Evolutionary conservation across 2,113 vertebrate species (phyloP).

Genomic region (Mesoclemmys tuberculata): DNA sequence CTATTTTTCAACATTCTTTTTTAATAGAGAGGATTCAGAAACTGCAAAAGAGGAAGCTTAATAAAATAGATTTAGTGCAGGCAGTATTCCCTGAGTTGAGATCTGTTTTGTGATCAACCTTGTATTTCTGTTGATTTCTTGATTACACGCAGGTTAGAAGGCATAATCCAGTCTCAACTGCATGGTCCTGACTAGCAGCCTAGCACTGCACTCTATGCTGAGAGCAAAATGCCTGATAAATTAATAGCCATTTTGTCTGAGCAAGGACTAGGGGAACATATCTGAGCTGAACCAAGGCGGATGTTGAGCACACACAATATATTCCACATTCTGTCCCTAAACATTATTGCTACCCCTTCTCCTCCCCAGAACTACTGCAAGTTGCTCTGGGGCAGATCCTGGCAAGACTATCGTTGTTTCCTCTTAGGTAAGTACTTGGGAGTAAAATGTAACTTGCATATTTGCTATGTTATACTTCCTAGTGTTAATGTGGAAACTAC

Average conservation of each 20-base stretch:
- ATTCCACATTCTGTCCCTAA: not conserved
- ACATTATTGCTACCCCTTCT: not conserved
- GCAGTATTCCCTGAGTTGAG: not conserved
- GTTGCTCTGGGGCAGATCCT: not conserved
- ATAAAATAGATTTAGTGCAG: not conserved
- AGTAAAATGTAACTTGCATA: too few relatives aligned
- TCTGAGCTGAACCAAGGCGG: not conserved
- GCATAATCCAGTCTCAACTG: not conserved
- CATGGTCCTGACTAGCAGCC: not conserved
- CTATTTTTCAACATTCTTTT: not conserved
- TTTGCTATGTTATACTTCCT: not conserved
- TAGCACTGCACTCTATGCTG: not conserved
- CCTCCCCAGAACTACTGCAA: too few relatives aligned
- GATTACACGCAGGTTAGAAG: not conserved
- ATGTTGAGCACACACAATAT: not conserved
- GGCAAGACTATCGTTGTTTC: not conserved
- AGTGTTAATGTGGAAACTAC: not conserved
- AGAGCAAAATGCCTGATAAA: not conserved
- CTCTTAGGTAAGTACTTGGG: not conserved
- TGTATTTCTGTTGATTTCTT: not conserved
- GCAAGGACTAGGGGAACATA: not conserved
- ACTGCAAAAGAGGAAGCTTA: not conserved
- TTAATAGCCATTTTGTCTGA: not conserved
- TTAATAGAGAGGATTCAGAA: not conserved
- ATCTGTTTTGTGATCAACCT: not conserved